These are phyloP conservation scores for Criorhina ranunculi DNA, from an alignment of 2,888 invertebrate species.

Conservation along the genomic window DNA sequence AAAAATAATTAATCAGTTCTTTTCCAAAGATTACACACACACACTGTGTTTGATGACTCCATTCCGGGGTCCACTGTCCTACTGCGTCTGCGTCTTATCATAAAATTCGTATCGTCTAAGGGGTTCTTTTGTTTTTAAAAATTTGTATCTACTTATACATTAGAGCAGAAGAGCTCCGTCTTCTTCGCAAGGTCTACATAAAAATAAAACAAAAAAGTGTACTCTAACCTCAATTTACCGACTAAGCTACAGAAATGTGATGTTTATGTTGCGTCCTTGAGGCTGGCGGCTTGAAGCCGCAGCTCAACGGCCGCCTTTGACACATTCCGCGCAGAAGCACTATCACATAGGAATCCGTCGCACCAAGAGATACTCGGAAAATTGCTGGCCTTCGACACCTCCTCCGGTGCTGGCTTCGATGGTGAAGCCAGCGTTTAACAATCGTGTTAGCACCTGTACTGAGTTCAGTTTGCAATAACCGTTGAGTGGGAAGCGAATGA, in stretches of 20 bases:
- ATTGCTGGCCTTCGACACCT: constrained; percentile 95
- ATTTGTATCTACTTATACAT: constrained; percentile 73
- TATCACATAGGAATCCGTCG: constrained; percentile 85
- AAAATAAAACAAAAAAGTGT: constrained; percentile 49
- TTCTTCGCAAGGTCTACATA: constrained; percentile 19
- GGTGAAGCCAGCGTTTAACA: constrained; percentile 91
- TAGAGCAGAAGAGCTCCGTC: constrained; percentile 29
- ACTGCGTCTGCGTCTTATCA: constrained; percentile 47
- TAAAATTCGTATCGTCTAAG: constrained; percentile 71
- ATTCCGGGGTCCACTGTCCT: constrained; percentile 1
- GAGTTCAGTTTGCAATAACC: constrained; percentile 95
- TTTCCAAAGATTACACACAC: constrained; percentile 73
- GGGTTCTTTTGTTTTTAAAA: constrained; percentile 49
- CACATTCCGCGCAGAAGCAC: constrained; percentile 76
- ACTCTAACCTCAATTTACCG: constrained; percentile 58
- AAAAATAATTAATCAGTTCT: constrained; percentile 75
- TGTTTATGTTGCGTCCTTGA: constrained; percentile 26
- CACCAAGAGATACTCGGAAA: constrained; percentile 94
- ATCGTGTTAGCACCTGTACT: constrained; percentile 92
- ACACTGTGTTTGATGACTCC: constrained; percentile 60
- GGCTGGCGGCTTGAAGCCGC: constrained; percentile 46
- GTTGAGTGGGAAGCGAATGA: constrained; percentile 93
- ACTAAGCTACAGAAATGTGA: constrained; percentile 52
- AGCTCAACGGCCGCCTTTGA: constrained; percentile 40
- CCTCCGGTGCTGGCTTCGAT: constrained; percentile 94